phyloP scores from a whole-genome alignment of 2,797 vertebrate species.

The Chelmon rostratus region DNA sequence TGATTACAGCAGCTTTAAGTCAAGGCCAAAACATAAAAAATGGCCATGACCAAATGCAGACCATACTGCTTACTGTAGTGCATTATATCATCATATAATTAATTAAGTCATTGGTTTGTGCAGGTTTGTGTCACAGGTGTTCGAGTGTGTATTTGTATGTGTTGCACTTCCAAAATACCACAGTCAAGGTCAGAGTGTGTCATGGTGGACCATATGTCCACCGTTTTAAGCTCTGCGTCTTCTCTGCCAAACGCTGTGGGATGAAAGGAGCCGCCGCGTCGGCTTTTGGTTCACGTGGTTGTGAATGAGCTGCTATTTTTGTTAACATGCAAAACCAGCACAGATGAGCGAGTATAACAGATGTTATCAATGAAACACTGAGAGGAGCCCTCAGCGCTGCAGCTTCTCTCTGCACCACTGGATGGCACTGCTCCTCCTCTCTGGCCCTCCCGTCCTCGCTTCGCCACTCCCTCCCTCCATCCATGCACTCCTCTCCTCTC shows the following conservation, averaged over 20 bases:
- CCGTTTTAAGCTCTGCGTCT: background rate
- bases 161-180: background rate
- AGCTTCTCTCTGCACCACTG: conserved; percentile 55
- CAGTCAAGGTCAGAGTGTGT: conserved; percentile 47
- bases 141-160: conserved; percentile 14
- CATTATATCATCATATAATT: too few relatives aligned
- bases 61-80: too few relatives aligned
- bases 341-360: conserved; percentile 8
- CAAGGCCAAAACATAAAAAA: background rate
- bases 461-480: conserved; percentile 19
- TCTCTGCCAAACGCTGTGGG: conserved; percentile 13
- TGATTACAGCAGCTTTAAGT: background rate
- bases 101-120: too few relatives aligned
- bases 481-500: conserved; percentile 8
- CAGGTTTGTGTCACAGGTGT: conserved; percentile 4
- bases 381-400: background rate
- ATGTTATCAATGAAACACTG: conserved; percentile 16
- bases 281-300: background rate
- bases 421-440: conserved; percentile 74
- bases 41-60: background rate
- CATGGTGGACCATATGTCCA: conserved; percentile 27
- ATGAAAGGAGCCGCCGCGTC: conserved; percentile 1
- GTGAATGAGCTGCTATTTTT: conserved; percentile 3
- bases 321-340: background rate
- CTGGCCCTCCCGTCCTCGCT: background rate